Percentiles rank a stretch among this genome's conserved stretches.
Conservation (phyloP, 2,113 vertebrate genomes). For the Bothrops jararaca region DNA sequence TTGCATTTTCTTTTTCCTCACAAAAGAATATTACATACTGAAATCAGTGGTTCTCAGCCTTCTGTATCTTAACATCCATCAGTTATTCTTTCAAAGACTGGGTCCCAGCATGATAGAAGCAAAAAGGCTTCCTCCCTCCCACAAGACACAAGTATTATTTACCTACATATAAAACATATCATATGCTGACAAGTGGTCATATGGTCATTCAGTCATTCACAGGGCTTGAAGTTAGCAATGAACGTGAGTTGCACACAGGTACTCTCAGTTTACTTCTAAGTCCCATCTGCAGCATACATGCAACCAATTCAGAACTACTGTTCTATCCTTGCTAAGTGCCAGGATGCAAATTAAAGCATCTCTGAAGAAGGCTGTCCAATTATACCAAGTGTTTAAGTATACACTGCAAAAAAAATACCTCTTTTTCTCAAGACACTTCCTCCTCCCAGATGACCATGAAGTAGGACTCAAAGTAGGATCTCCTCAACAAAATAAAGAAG, state of each 20-base stretch:
- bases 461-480: neutral
- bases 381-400: neutral
- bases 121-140: neutral
- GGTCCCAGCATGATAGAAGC: neutral
- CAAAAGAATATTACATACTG: neutral
- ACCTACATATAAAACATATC: neutral
- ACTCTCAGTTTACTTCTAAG: neutral
- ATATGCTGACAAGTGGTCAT: neutral
- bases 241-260: neutral
- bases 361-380: neutral
- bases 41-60: neutral
- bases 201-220: neutral
- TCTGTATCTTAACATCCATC: neutral
- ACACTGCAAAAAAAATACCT: neutral
- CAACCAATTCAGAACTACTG: neutral
- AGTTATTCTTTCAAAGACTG: neutral
- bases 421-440: neutral
- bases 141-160: neutral
- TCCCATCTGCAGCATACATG: neutral
- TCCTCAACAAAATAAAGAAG: neutral
- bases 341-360: neutral
- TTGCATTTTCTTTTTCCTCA: neutral
- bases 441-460: neutral
- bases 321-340: neutral
- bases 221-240: neutral